Base-by-base conservation (phyloP, 53 echinoderm and acorn worm genomes). In the Echinarachnius parma region DNA sequence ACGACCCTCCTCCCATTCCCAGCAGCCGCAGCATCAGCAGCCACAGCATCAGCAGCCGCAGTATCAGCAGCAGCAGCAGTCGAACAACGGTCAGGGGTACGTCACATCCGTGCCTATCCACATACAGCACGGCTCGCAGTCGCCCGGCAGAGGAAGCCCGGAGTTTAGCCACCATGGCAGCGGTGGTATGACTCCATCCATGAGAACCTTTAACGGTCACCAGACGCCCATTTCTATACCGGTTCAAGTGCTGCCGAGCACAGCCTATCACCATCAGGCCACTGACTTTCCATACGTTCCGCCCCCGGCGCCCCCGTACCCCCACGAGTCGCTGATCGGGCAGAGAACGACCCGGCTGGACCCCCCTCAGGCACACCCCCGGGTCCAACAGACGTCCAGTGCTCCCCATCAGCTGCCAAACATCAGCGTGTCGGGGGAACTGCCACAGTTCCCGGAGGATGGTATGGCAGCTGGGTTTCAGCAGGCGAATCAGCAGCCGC, bases 141-240 rank as follows among this genome's bases (percentile, higher is more conserved):
- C 31, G 4, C 7, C 7, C 39, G 39, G 39, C 7, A 39, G 39
- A 13, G 66, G 66, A 29, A 50, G 70, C 33, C 31, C 32, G 4
- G 32, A 31, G 13, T 14, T 16, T 1, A 25, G 27, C 42, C 52
- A 50, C 13, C 31, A 19, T 7, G 32, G 19, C 9, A 36, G 55
- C 0, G 3, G 61, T 5, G 72, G 72, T 20, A 72, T 72, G 72
- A 72, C 72, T n/a, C n/a, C 10, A 9, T 72, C 72, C 36, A 72
- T 72, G 72, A 54, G 56, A 42, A 72, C 54, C 22, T 72, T 72
- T 4, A 72, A 72, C 19, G 72, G 72, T 28, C 72, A 72, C 42
- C 72, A 72, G 42, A 72, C 54, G 53, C 72, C 72, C n/a, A 72
- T 72, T 53, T 72, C 72, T 25, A 72, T 72, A 34, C 72, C 72